These are phyloP conservation scores for Pandion haliaetus DNA, from an alignment of 2,113 vertebrate species.

Conservation along the genomic window DNA sequence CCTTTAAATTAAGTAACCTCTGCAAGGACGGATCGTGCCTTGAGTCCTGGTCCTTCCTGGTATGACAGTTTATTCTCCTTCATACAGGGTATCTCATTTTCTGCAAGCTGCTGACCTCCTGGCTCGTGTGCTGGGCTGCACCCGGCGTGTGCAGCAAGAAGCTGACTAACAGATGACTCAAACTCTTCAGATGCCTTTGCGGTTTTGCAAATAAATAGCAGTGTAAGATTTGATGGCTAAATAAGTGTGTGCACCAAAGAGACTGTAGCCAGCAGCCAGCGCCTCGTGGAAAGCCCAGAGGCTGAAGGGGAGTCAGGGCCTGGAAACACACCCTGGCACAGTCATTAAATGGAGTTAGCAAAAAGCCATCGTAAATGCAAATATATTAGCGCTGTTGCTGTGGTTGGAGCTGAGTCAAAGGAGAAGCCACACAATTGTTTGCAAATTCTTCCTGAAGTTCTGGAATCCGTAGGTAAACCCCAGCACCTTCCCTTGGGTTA, in stretches of 20 bases:
- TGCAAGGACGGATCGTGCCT: not conserved
- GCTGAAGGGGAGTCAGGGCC: not conserved
- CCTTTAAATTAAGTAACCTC: not conserved
- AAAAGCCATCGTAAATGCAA: not conserved
- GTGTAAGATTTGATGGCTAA: not conserved
- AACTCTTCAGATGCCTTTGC: not conserved
- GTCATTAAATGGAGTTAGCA: not conserved
- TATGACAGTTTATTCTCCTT: not conserved
- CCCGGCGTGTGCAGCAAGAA: not conserved
- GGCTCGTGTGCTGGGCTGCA: not conserved
- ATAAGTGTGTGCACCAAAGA: not conserved
- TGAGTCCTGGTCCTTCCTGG: not conserved
- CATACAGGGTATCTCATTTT: not conserved
- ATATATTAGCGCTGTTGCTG: not conserved
- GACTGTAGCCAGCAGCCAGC: not conserved
- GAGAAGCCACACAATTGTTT: not conserved
- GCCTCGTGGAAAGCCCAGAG: not conserved
- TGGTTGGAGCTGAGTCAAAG: not conserved
- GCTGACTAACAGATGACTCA: not conserved
- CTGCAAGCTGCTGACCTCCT: not conserved
- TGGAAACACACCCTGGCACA: not conserved
- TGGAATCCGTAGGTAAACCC: accelerated
- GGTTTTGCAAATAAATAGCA: not conserved
- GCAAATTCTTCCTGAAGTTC: not conserved
- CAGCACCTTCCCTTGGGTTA: not conserved